phyloP scores from a whole-genome alignment of 2,113 vertebrate genomes.

The Pterophyllum scalare region DNA sequence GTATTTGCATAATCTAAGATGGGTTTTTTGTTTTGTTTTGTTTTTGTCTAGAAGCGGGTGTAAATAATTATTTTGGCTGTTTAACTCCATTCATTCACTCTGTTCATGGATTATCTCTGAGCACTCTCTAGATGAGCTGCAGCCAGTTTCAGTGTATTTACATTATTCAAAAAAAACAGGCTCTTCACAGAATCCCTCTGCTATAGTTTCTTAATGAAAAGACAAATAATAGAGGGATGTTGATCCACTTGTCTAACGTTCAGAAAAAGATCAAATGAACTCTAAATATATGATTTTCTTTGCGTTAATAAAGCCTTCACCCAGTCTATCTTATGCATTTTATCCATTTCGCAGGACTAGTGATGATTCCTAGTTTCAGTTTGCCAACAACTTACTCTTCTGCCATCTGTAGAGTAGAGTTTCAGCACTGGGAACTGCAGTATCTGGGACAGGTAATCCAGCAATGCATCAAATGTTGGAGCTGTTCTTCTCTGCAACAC shows the following conservation, averaged over 20 bases:
- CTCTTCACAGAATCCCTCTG: neutral
- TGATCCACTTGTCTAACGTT: neutral
- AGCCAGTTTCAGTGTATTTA: neutral
- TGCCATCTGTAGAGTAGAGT: constrained; percentile 89
- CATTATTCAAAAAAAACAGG: neutral
- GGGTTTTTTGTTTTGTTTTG: too few species aligned
- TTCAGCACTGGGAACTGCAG: constrained; percentile 89
- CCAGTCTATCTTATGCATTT: neutral
- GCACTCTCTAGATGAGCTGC: neutral
- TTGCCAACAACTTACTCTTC: constrained; percentile 85
- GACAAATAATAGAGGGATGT: too few species aligned
- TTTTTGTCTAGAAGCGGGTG: too few species aligned
- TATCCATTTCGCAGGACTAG: neutral
- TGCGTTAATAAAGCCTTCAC: neutral
- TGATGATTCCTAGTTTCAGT: neutral
- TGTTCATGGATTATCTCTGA: neutral
- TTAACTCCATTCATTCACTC: neutral
- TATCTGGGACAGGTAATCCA: constrained; percentile 88
- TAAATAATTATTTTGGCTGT: neutral
- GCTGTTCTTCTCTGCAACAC: constrained; percentile 85
- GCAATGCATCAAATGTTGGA: constrained; percentile 87
- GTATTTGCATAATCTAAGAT: too few species aligned
- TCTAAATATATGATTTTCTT: neutral
- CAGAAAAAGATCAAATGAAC: neutral
- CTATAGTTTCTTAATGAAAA: neutral